Percentiles rank a stretch among this genome's conserved stretches.
phyloP scores from a whole-genome alignment of 2,888 invertebrate species.

The Conops quadrifasciatus region DNA sequence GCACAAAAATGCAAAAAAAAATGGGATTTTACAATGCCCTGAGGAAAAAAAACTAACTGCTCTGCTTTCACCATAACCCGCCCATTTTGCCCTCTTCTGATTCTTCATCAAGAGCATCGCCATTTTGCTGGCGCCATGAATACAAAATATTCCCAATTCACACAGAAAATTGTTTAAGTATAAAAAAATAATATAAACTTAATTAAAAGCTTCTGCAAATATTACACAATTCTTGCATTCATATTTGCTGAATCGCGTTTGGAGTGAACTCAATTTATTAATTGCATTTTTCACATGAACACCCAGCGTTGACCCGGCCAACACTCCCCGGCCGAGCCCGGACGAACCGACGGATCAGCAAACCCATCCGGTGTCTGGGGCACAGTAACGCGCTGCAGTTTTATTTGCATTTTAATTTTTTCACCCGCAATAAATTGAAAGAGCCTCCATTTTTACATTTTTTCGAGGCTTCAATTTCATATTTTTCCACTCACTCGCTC shows the following conservation, averaged over 20 bases:
- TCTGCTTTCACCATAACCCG: not conserved
- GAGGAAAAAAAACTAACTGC: no score
- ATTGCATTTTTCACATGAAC: slow-evolving; percentile 63
- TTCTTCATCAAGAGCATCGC: no score
- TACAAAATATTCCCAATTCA: not conserved
- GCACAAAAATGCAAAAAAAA: not conserved
- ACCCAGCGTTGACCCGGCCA: slow-evolving; percentile 47
- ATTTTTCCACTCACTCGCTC: not conserved
- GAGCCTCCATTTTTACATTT: not conserved
- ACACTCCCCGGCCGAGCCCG: no score
- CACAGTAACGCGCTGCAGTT: not conserved
- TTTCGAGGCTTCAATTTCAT: not conserved
- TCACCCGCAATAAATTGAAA: slow-evolving; percentile 36
- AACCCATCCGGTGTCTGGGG: no score
- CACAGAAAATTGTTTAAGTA: not conserved
- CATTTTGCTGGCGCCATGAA: no score
- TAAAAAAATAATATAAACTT: slow-evolving; percentile 34
- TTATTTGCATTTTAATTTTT: slow-evolving; percentile 37
- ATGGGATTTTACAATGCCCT: no score
- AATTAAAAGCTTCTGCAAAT: slow-evolving; percentile 32
- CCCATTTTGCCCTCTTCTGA: not conserved
- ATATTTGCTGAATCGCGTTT: not conserved
- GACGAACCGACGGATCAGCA: no score
- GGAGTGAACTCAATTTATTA: slow-evolving; percentile 51
- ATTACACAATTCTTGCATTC: slow-evolving; percentile 5